Evolutionary conservation across 1,140 invertebrate genomes (phyloP).

Genomic region (Drosophila murphyi): DNA sequence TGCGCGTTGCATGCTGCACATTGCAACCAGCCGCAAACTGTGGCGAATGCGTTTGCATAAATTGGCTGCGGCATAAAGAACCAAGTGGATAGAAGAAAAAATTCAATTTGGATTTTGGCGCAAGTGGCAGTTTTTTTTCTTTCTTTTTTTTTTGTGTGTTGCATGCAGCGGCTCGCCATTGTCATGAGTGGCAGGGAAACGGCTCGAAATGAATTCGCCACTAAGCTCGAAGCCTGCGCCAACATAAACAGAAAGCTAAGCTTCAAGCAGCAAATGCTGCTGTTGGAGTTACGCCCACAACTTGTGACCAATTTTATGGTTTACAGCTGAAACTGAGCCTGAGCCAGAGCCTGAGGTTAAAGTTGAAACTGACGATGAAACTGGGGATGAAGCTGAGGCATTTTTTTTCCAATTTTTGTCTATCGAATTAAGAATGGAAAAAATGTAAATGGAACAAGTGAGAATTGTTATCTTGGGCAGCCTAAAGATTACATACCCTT

Average conservation of each 20-base stretch:
- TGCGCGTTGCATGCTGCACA: slow-evolving; percentile 19
- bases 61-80: slow-evolving; percentile 52
- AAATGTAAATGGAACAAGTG: slow-evolving; percentile 5
- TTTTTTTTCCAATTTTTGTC: slow-evolving; percentile 11
- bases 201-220: slow-evolving; percentile 46
- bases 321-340: slow-evolving; percentile 8
- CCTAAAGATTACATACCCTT: too few relatives aligned
- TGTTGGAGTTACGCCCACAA: slow-evolving; percentile 59
- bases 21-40: slow-evolving; percentile 63
- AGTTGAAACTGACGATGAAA: neutral
- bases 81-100: slow-evolving; percentile 55
- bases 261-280: slow-evolving; percentile 20
- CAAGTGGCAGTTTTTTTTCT: slow-evolving; percentile 39
- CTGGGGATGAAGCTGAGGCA: slow-evolving; percentile 20
- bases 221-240: slow-evolving; percentile 27
- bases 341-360: neutral
- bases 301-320: slow-evolving; percentile 58
- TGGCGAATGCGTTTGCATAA: slow-evolving; percentile 77
- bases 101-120: slow-evolving; percentile 77
- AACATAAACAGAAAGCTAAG: slow-evolving; percentile 70
- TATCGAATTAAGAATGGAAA: neutral
- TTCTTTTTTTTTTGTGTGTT: slow-evolving; percentile 14
- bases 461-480: neutral
- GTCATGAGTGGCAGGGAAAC: slow-evolving; percentile 21
- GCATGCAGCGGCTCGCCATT: slow-evolving; percentile 28